Percentiles rank a stretch among this genome's conserved stretches.
These are phyloP conservation scores for Maccullochella peelii DNA, from an alignment of 2,113 vertebrate species.

Conservation along the genomic window DNA sequence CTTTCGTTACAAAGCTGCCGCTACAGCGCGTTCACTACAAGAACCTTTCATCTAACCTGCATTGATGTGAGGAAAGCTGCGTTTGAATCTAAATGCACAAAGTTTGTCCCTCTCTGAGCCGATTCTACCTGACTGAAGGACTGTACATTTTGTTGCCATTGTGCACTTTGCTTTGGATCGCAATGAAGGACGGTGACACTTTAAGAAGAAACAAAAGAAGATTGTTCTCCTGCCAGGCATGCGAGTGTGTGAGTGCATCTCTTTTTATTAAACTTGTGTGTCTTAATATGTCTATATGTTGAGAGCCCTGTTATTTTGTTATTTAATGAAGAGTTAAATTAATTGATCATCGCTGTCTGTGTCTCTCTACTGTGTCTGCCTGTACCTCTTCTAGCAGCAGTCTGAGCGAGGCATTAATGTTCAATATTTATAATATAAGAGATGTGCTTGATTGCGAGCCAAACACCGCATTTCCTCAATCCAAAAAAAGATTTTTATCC, in stretches of 20 bases:
- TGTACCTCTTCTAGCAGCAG: conserved; percentile 8
- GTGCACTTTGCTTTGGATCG: conserved; percentile 58
- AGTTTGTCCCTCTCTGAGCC: conserved; percentile 21
- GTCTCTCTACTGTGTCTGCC: background rate
- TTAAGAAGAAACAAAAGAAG: conserved; percentile 30
- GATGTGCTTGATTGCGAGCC: conserved; percentile 18
- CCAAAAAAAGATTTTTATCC: background rate
- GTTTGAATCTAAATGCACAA: background rate
- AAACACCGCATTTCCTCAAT: background rate
- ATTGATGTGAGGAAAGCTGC: conserved; percentile 18
- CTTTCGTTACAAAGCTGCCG: conserved; percentile 6
- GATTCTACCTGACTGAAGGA: conserved; percentile 46
- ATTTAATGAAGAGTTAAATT: conserved; percentile 35
- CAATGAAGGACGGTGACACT: conserved; percentile 41
- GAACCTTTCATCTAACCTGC: conserved; percentile 30
- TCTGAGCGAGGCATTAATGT: background rate
- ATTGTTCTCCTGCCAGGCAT: conserved; percentile 51
- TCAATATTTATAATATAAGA: conserved; percentile 1
- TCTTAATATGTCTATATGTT: conserved; percentile 40
- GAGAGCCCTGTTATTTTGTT: conserved; percentile 34
- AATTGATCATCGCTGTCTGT: conserved; percentile 10
- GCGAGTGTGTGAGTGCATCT: conserved; percentile 52
- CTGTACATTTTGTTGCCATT: conserved; percentile 44
- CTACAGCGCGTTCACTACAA: conserved; percentile 39
- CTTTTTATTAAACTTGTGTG: conserved; percentile 58